Evolutionary conservation across 1,140 invertebrate species (phyloP).

Genomic region (Saxidomus purpurata): DNA sequence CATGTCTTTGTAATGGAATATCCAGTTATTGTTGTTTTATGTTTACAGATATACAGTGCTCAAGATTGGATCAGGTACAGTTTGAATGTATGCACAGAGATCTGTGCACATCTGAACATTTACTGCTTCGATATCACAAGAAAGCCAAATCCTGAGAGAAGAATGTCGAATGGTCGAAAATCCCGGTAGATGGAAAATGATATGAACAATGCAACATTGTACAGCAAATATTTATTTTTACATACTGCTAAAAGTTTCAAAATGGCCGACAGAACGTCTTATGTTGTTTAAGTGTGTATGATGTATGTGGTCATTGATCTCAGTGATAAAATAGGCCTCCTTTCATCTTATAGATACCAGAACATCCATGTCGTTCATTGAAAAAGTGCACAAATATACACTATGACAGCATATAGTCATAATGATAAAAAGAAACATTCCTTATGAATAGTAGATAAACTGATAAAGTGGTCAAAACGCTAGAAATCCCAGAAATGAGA

Average conservation of each 20-base stretch:
- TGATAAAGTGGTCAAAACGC: too few relatives aligned
- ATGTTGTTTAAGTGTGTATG: too few relatives aligned
- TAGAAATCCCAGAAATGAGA: too few relatives aligned
- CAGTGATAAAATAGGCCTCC: too few relatives aligned
- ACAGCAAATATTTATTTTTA: slow-evolving; percentile 15
- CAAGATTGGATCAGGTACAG: slow-evolving; percentile 94
- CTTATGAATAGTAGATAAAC: too few relatives aligned
- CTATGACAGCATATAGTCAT: too few relatives aligned
- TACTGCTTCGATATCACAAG: slow-evolving; percentile 92
- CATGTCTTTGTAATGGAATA: too few relatives aligned
- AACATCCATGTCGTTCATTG: too few relatives aligned
- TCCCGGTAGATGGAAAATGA: neutral
- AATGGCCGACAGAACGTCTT: neutral
- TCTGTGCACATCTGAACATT: slow-evolving; percentile 95
- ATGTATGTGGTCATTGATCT: neutral
- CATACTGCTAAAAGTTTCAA: neutral
- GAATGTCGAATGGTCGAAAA: neutral
- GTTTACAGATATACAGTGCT: slow-evolving; percentile 84
- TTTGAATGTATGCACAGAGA: slow-evolving; percentile 94
- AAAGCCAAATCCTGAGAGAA: slow-evolving; percentile 37
- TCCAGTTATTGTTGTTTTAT: neutral
- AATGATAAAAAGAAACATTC: too few relatives aligned
- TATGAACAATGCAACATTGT: slow-evolving; percentile 13
- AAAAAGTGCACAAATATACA: too few relatives aligned
- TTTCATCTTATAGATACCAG: too few relatives aligned